Evolutionary conservation across 1,140 invertebrate genomes (phyloP), one percentile per base, ranked within the genome.

Genomic region (Anoplophora glabripennis): DNA sequence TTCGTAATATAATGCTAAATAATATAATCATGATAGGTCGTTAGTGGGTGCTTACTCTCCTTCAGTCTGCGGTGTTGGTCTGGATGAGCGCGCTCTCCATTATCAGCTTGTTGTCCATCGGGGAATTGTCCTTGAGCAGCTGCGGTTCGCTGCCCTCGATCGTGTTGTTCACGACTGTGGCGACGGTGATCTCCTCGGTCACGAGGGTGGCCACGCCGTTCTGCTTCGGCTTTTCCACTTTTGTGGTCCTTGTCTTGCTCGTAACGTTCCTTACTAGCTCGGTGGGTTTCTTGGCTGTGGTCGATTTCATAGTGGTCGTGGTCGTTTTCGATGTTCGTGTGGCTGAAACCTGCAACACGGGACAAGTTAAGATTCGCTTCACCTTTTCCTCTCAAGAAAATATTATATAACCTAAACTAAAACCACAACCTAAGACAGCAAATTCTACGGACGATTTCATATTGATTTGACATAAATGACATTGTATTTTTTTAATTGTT

Each of bases 51-150:
- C 34, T 35, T 42, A 14, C 28, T 49, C 35, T 33, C 36, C n/a
- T 58, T 58, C 67, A 66, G 64, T 66, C 66, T 61, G 64, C 62
- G 35, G 44, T 54, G n/a, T 59, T 65, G 35, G 18, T 60, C 35
- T 62, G 53, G 49, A 41, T 40, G 56, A 15, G 45, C 12, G 46
- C 55, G 28, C 34, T 53, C 35, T 67, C 67, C 28, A 55, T 47
- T 36, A 72, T 41, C 34, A 70, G 49, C 56, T 69, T 71, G 51
- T 69, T 72, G 57, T 74, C 69, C 36, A 72, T 40, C 17, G 72
- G 72, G 4, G 72, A 74, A 49, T 71, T 67, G 56, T 74, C 72
- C 59, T 74, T 74, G 18, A 72, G 40, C 47, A 70, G 53, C 46
- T 68, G 53, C 10, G 48, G 41, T 41, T 70, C 68, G 15, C 46